Evolutionary conservation across 2,113 vertebrate species (phyloP), one percentile per base, ranked within the genome.

Genomic region (Phrynosoma blainvillii): DNA sequence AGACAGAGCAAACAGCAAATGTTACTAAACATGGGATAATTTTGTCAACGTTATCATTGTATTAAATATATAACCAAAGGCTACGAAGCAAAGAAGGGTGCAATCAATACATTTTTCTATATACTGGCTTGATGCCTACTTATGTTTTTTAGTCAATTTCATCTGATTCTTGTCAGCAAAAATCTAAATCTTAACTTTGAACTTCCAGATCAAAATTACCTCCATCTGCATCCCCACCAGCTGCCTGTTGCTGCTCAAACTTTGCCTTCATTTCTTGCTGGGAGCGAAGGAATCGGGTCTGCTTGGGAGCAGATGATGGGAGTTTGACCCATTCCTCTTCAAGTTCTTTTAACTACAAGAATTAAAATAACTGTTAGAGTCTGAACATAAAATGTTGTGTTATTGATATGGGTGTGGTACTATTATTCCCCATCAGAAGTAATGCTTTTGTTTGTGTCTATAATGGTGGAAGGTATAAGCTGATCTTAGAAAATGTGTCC

Each of bases 311-410:
- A 71, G 96, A 89, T 3, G 97, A 93, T 27, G 98, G 98, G 54
- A 99, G 92, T 96, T 98, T 99, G 79, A 98, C 96, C 98, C 98
- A 99, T 92, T 99, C 99, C 95, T 99, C 99, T 95, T 99, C 99
- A 87, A 99, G 93, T 79, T 99, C 99, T 95, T 99, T 99, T 82
- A 99, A 95, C 99, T 99, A 89, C 0, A 87, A 92, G 86, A 87
- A 88, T 2, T 79, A 90, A 87, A 25, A 80, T 30, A 30, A 78
- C 14, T 52, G 8, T 79, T 47, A 54, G 30, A 81, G 5, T 21
- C 16, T 68, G 21, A 56, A 27, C 25, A 52, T 54, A 16, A 82
- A 84, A 65, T 84, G 4, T 65, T 14, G 32, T 16, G 30, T 30
- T 11, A 66, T 32, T 0, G 0, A 36, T 84, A 47, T 40, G 16